phyloP scores from a whole-genome alignment of 1,140 invertebrate species.

The Eumeta japonica region DNA sequence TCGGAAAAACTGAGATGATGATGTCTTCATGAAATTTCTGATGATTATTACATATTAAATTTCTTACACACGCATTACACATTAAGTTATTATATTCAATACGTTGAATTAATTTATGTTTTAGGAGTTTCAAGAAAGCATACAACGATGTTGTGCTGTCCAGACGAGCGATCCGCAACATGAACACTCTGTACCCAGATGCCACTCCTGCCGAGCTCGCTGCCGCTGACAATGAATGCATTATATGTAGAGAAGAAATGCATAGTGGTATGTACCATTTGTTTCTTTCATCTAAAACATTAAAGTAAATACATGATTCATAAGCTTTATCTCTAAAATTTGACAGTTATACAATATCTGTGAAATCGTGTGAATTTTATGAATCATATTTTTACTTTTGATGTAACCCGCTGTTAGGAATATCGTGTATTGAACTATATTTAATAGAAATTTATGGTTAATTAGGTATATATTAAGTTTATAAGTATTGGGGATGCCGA shows the following conservation, averaged over 20 bases:
- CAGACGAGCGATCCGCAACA: slow-evolving; percentile 92
- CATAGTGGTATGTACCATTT: slow-evolving; percentile 50
- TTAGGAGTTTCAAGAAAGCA: slow-evolving; percentile 96
- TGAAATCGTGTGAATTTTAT: too few species aligned
- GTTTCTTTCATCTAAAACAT: not conserved
- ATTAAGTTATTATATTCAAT: too few species aligned
- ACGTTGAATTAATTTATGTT: slow-evolving; percentile 16
- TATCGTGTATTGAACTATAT: too few species aligned
- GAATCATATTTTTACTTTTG: too few species aligned
- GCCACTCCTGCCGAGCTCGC: slow-evolving; percentile 91
- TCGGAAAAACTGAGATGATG: too few species aligned
- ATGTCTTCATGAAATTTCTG: too few species aligned
- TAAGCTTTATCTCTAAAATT: not conserved
- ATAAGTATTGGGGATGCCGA: too few species aligned
- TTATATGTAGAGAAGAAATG: slow-evolving; percentile 97
- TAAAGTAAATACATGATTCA: not conserved
- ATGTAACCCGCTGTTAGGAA: too few species aligned
- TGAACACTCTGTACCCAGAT: slow-evolving; percentile 97
- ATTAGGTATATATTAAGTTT: too few species aligned
- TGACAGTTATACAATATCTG: not conserved
- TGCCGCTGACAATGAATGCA: slow-evolving; percentile 97
- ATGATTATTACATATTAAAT: too few species aligned
- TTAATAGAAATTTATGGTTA: too few species aligned
- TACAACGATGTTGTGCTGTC: slow-evolving; percentile 97
- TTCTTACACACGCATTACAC: too few species aligned